Percentiles rank a stretch among this genome's conserved stretches.
Evolutionary conservation across 2,113 vertebrate species (phyloP).

Genomic region (Calypte anna): DNA sequence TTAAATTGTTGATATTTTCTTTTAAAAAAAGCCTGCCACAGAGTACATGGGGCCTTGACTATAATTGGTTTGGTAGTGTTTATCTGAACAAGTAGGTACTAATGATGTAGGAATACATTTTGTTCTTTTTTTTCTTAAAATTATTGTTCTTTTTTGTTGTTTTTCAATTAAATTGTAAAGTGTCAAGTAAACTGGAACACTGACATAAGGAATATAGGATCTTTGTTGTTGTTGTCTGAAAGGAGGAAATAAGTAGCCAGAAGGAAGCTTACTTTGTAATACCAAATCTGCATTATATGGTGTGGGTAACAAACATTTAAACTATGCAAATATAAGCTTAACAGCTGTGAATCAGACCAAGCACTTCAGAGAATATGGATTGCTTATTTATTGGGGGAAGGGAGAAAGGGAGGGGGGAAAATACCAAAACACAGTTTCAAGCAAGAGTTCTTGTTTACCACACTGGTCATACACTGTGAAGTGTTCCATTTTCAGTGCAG

Average conservation of each 20-base stretch:
- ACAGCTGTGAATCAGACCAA: constrained; percentile 43
- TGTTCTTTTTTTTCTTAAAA: background rate
- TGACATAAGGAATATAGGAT: background rate
- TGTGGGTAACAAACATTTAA: constrained; percentile 61
- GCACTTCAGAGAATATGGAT: background rate
- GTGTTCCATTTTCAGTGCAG: accelerated
- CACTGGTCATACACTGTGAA: background rate
- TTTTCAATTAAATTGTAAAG: background rate
- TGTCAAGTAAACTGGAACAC: background rate
- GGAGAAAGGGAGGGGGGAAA: background rate
- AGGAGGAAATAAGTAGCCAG: constrained; percentile 48
- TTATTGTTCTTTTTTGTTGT: constrained; percentile 8
- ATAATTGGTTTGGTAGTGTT: background rate
- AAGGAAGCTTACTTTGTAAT: constrained; percentile 16
- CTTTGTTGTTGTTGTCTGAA: background rate
- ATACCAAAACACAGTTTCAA: background rate
- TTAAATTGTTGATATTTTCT: background rate
- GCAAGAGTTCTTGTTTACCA: background rate
- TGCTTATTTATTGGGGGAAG: background rate
- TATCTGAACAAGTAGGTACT: background rate
- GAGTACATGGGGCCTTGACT: constrained; percentile 32
- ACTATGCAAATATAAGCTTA: constrained; percentile 75
- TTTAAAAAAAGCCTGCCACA: background rate
- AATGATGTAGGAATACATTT: background rate
- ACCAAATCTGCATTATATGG: background rate